Base-by-base conservation (phyloP, 2,113 vertebrate species). In the Mesoclemmys tuberculata region DNA sequence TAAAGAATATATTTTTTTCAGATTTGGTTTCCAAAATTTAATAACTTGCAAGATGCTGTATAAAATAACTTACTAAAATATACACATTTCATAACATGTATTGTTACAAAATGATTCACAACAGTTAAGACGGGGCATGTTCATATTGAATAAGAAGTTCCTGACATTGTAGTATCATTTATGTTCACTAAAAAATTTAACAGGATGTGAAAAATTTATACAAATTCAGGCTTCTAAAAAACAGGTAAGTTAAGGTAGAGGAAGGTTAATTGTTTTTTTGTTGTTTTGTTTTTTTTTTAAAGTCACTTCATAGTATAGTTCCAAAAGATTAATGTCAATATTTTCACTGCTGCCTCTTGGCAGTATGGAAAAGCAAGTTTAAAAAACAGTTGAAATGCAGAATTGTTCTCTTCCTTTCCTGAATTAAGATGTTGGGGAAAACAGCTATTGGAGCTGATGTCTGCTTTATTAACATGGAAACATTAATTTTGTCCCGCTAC, bases 391-490 rank as follows among this genome's bases (percentile, higher is more conserved):
- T 64, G 8, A 71, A 21, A 71, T 71, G 18, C 8, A 5, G n/a
- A 22, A 9, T 71, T 22, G 18, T 5, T 71, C 19, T 38, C 4
- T 10, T 71, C 26, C 19, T 18, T 64, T 58, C 58, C 27, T 48
- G 55, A 41, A 38, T 22, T 14, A 8, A 31, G 44, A 41, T 31
- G 24, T 74, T 21, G 27, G 5, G 29, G 49, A 9, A 80, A 74
- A 44, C 5, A 1, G 1, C 21, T 8, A 4, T 19, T 0, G 0
- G 13, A 84, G 51, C 6, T 84, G 56, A 55, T 87, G 31, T 5
- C 35, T 68, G 64, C 51, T 6, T 22, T n/a, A 82, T 80, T 77
- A 84, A 56, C 22, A 56, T 2, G 35, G 64, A 87, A 61, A 48
- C 9, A 3, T n/a, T 10, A 61, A 38, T n/a, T 90, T 71, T 92